Evolutionary conservation across 2,797 vertebrate species (phyloP).

Genomic region (Carapus acus): DNA sequence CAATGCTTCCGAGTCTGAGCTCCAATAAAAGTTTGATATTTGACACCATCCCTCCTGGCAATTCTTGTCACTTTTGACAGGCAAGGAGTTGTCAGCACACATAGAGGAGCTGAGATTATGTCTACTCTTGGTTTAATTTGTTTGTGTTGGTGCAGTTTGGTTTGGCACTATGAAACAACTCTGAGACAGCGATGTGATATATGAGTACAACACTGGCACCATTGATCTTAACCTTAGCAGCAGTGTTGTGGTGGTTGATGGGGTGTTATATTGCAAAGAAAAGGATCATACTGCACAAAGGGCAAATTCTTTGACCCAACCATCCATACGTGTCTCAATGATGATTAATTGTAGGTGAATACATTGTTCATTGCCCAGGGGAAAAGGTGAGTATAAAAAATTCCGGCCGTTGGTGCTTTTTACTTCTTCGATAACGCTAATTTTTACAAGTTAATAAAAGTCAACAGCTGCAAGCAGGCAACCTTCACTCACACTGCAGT

Average conservation of each 20-base stretch:
- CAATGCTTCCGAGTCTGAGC: background rate
- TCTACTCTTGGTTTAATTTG: conserved; percentile 49
- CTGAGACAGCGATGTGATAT: conserved; percentile 57
- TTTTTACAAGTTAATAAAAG: conserved; percentile 32
- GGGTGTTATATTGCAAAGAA: conserved; percentile 52
- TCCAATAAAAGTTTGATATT: conserved; percentile 14
- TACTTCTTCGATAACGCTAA: conserved; percentile 17
- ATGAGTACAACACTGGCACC: conserved; percentile 50
- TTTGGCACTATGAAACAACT: conserved; percentile 60
- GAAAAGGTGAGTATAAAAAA: conserved; percentile 21
- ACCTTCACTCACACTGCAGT: conserved; percentile 11
- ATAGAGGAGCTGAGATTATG: conserved; percentile 31
- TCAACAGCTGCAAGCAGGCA: conserved; percentile 1
- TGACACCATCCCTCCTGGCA: conserved; percentile 22
- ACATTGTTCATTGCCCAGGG: conserved; percentile 23
- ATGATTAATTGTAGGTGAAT: conserved; percentile 45
- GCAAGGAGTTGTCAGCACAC: conserved; percentile 23
- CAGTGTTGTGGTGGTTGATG: conserved; percentile 52
- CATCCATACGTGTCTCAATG: conserved; percentile 26
- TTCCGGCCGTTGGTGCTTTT: conserved; percentile 2
- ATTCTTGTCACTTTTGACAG: conserved; percentile 21
- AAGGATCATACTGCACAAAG: conserved; percentile 27
- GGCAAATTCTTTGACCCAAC: conserved; percentile 29
- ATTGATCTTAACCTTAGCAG: conserved; percentile 62
- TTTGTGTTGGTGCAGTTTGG: conserved; percentile 58